A percentile compares a stretch with the other conserved stretches of the same genome.
Evolutionary conservation across 2,888 invertebrate species (phyloP).

Genomic region (Ochropleura plecta): DNA sequence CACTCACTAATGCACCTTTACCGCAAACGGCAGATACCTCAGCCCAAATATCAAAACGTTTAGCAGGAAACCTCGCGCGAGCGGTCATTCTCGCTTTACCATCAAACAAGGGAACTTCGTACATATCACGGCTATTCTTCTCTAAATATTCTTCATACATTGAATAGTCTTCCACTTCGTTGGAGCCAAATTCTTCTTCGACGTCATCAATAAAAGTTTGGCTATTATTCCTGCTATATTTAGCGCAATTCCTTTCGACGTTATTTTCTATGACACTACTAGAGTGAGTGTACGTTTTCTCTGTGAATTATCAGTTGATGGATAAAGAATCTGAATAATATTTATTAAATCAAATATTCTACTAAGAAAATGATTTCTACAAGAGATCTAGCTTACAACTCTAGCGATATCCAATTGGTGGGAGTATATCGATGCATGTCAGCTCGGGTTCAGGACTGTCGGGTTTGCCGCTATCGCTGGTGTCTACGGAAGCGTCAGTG

Average conservation of each 20-base stretch:
- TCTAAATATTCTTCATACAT: constrained; percentile 77
- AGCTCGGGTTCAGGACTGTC: constrained; percentile 87
- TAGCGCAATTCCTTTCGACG: constrained; percentile 70
- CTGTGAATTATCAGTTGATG: constrained; percentile 81
- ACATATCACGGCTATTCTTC: constrained; percentile 76
- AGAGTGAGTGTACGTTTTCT: constrained; percentile 75
- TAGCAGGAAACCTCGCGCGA: constrained; percentile 82
- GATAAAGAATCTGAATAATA: constrained; percentile 63
- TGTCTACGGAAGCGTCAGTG: constrained; percentile 85
- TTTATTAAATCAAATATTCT: constrained; percentile 65
- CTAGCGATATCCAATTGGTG: constrained; percentile 88
- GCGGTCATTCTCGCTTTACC: constrained; percentile 83
- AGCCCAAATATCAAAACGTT: constrained; percentile 87
- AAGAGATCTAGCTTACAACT: constrained; percentile 70
- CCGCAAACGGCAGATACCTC: constrained; percentile 86
- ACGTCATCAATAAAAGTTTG: constrained; percentile 68
- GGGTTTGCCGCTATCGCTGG: constrained; percentile 87
- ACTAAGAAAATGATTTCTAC: constrained; percentile 68
- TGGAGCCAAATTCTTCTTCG: constrained; percentile 75
- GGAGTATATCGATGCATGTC: constrained; percentile 85
- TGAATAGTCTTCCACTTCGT: constrained; percentile 80
- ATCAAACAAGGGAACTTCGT: constrained; percentile 85
- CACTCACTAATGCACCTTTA: constrained; percentile 82
- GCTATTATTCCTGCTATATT: constrained; percentile 65
- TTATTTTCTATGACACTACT: constrained; percentile 67